These are phyloP conservation scores for Harmothoe impar DNA, from an alignment of 2,888 invertebrate genomes.

Conservation along the genomic window DNA sequence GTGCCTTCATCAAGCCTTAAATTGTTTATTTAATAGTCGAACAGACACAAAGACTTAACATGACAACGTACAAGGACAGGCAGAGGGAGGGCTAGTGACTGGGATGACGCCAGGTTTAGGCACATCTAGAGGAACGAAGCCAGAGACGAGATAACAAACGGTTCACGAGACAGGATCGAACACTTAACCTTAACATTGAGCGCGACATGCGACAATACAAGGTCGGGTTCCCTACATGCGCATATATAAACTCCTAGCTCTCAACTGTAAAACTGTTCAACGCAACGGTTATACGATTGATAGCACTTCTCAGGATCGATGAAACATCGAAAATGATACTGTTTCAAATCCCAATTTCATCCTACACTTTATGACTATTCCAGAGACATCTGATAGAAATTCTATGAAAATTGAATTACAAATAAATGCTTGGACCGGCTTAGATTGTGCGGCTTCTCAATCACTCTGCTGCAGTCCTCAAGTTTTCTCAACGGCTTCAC, in stretches of 20 bases:
- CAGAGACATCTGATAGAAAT: neutral
- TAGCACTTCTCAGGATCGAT: neutral
- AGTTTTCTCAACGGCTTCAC: constrained; percentile 21
- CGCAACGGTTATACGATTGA: neutral
- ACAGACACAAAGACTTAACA: constrained; percentile 27
- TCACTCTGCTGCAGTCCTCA: constrained; percentile 9
- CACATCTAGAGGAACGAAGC: neutral
- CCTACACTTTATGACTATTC: constrained; percentile 20
- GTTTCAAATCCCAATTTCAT: neutral
- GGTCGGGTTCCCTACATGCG: neutral
- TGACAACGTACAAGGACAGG: neutral
- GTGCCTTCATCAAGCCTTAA: constrained; percentile 29
- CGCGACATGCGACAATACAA: neutral
- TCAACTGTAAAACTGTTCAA: neutral
- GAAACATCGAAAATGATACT: neutral
- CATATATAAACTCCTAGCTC: neutral
- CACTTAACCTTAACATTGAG: neutral
- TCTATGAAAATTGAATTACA: constrained; percentile 20
- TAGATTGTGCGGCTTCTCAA: neutral
- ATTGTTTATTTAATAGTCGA: neutral
- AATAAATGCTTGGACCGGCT: neutral
- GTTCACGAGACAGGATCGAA: neutral
- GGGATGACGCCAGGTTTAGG: neutral
- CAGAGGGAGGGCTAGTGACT: neutral
- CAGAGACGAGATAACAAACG: neutral